Evolutionary conservation across 2,113 vertebrate genomes (phyloP).

Genomic region (Scatophagus argus): DNA sequence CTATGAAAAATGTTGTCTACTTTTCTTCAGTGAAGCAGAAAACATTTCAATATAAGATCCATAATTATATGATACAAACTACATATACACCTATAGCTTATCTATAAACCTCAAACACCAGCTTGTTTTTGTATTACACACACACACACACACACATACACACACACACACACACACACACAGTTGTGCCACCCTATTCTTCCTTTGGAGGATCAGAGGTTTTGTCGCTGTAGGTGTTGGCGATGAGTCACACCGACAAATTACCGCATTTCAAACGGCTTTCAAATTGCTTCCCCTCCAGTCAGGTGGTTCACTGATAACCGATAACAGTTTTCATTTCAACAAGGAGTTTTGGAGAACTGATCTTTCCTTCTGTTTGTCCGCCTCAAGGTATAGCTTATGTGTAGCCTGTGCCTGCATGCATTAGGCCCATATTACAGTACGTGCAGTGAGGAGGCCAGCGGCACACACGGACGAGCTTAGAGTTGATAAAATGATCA

Average conservation of each 20-base stretch:
- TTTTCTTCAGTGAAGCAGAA: slow-evolving; percentile 7
- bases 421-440: slow-evolving; percentile 9
- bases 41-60: slow-evolving; percentile 18
- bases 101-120: slow-evolving; percentile 59
- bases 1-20: not conserved
- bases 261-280: slow-evolving; percentile 85
- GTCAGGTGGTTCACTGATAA: slow-evolving; percentile 82
- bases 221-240: slow-evolving; percentile 84
- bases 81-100: slow-evolving; percentile 46
- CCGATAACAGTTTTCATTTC: slow-evolving; percentile 86
- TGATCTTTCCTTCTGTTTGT: slow-evolving; percentile 70
- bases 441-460: not conserved
- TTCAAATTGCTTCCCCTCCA: slow-evolving; percentile 87
- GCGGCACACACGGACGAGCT: not conserved
- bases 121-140: slow-evolving; percentile 49
- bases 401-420: slow-evolving; percentile 34
- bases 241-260: slow-evolving; percentile 87
- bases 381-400: slow-evolving; percentile 51
- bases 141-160: slow-evolving; percentile 44
- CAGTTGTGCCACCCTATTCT: slow-evolving; percentile 69
- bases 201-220: slow-evolving; percentile 80
- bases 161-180: slow-evolving; percentile 45
- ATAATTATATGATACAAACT: slow-evolving; percentile 41
- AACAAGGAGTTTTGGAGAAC: slow-evolving; percentile 85
- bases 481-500: not conserved